Evolutionary conservation across 2,113 vertebrate genomes (phyloP).

Genomic region (Cottus gobio): DNA sequence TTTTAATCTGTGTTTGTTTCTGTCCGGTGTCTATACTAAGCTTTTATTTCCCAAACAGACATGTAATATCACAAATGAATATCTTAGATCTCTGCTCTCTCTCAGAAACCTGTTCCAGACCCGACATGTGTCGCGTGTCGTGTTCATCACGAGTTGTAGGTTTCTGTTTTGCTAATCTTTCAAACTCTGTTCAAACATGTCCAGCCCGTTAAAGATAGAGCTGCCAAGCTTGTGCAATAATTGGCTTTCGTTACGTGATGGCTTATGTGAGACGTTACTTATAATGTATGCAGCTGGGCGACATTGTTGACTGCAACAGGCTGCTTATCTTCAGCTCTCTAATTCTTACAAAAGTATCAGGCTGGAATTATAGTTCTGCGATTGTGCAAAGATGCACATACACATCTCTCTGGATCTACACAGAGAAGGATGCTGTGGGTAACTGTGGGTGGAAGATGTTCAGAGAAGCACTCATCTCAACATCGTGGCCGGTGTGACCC

Average conservation of each 20-base stretch:
- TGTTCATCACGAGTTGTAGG: background rate
- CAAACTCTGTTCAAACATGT: background rate
- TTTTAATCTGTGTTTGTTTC: background rate
- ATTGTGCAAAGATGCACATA: background rate
- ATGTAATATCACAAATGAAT: background rate
- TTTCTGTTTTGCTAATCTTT: background rate
- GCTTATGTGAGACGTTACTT: background rate
- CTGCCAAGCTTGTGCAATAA: background rate
- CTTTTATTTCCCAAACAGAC: no score
- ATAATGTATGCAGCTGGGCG: background rate
- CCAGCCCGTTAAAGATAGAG: background rate
- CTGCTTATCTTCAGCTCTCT: background rate
- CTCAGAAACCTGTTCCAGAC: background rate
- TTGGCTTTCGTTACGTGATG: background rate
- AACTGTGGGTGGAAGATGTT: background rate
- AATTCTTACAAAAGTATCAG: background rate
- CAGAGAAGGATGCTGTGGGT: background rate
- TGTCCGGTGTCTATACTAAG: no score
- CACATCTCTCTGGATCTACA: background rate
- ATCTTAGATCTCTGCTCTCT: background rate
- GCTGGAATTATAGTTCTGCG: background rate
- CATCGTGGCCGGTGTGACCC: background rate
- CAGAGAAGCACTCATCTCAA: background rate
- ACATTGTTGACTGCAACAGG: background rate
- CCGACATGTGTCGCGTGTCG: background rate